Evolutionary conservation across 1,140 invertebrate genomes (phyloP).

Genomic region (Triops cancriformis): DNA sequence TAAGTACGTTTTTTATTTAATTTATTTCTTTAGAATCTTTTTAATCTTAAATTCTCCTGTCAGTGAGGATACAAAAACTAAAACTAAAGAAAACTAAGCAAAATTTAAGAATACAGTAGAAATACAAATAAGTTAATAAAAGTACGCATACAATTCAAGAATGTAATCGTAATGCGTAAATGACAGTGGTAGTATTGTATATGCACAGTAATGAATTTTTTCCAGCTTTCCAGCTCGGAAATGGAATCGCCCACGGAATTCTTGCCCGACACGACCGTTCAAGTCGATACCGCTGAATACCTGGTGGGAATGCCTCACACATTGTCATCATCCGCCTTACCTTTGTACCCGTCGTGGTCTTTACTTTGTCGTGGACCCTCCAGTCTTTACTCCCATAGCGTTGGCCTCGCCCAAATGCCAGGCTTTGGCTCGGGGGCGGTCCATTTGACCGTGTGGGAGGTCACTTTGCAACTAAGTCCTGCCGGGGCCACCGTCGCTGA

Average conservation of each 20-base stretch:
- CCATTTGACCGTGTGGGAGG: slow-evolving; percentile 91
- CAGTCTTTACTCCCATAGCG: slow-evolving; percentile 81
- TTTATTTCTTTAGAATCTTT: no score
- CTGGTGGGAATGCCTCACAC: slow-evolving; percentile 81
- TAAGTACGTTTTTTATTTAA: no score
- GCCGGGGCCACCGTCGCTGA: slow-evolving; percentile 34
- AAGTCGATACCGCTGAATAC: slow-evolving; percentile 81
- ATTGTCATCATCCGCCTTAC: slow-evolving; percentile 62
- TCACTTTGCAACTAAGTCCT: slow-evolving; percentile 55
- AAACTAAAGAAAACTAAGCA: no score
- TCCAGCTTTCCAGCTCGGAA: neutral
- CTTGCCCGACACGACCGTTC: slow-evolving; percentile 30
- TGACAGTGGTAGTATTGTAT: no score
- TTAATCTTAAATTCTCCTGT: no score
- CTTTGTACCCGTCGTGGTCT: slow-evolving; percentile 88
- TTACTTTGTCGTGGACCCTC: slow-evolving; percentile 81
- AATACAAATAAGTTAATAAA: no score
- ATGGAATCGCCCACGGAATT: neutral
- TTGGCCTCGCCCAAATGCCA: slow-evolving; percentile 48
- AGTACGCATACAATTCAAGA: no score
- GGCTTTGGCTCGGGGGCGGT: slow-evolving; percentile 83
- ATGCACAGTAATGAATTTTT: no score
- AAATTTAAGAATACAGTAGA: no score
- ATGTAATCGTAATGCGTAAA: no score
- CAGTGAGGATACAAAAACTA: no score